Evolutionary conservation across 2,888 invertebrate genomes (phyloP), one percentile per base, ranked within the genome.

Genomic region (Penaeus monodon): DNA sequence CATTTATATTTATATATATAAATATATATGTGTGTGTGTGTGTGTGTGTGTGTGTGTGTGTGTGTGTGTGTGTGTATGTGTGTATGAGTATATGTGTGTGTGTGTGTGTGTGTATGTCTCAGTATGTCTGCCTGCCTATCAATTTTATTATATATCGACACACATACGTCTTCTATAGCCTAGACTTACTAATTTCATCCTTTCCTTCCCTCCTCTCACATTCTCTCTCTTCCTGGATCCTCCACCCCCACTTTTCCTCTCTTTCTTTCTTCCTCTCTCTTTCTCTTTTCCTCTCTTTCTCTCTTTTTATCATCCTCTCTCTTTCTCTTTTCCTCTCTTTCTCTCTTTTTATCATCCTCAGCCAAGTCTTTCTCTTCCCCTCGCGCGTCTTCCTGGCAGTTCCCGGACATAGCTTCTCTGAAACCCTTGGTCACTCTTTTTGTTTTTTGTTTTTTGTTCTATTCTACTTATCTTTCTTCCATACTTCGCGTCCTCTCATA

Each of bases 351-450:
- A 14, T 70, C n/a, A 29, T 70, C 70, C 70, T 70, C 24, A 14
- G n/a, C 70, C 68, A 68, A 68, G n/a, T 12, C 68, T 68, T 68
- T 27, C 68, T 27, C 24, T 70, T 70, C 70, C 70, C n/a, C 70
- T 22, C 29, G 12, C 70, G 22, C 24, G n/a, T 70, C 70, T 70
- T 70, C 70, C 24, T 70, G 57, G 57, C 57, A 57, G 57, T 57
- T 57, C 57, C 57, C 57, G 57, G 57, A 57, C 57, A 57, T 20
- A 20, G 17, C 70, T 29, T 29, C 70, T 29, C 70, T 22, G n/a
- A 27, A 27, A 29, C 70, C 70, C 4, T 17, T 70, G n/a, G 14
- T 70, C 70, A 29, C 0, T 22, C 70, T 70, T 29, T 14, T 14
- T 68, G 20, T 17, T 3, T 57, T 57, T 20, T 57, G 3, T 57